Base-by-base conservation (phyloP, 1,140 invertebrate species). In the Cotesia glomerata region DNA sequence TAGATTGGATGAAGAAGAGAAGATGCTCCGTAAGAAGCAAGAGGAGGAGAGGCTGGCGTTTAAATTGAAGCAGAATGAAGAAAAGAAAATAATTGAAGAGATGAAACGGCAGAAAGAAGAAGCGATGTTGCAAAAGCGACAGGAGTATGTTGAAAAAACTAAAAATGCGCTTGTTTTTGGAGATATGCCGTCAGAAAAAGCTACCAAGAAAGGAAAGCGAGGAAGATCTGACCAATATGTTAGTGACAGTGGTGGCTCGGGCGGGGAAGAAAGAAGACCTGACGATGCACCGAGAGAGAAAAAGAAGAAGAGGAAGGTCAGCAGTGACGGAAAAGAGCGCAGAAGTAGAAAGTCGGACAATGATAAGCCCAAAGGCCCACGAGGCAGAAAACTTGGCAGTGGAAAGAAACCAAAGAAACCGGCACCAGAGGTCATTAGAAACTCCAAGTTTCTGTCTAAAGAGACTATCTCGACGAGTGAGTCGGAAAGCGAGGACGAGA, bases 91-190 rank as follows among this genome's bases (percentile, higher is more conserved):
- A 81, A 65, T 90, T 59, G 95, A 95, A 80, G 95, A 97, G 80
- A 89, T 92, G 78, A 90, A 91, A 61, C 89, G 91, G 36, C 91
- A 92, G 72, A 92, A 93, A 75, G 91, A 94, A 71, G 94, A 96
- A 82, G 93, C 95, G 76, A 91, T 96, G 91, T 84, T 95, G 36
- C 92, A 94, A 77, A 96, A 97, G 84, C 90, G 97, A 45, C 95
- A 97, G 81, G 95, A 98, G 79, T 99, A 95, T 87, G 96, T 96
- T 74, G 97, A 98, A 81, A 98, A 98, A 86, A 98, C 96, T 0
- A 98, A 98, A 83, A 94, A 94, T 79, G 94, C 95, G 1, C 82
- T 97, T 4, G 84, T 96, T 5, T 96, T 97, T 75, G 90, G 90
- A 0, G 94, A 96, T 62, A 91, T 95, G 87, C 91, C 93, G 0